Base-by-base conservation (phyloP, 2,888 invertebrate genomes). In the Ernsta delagoae region DNA sequence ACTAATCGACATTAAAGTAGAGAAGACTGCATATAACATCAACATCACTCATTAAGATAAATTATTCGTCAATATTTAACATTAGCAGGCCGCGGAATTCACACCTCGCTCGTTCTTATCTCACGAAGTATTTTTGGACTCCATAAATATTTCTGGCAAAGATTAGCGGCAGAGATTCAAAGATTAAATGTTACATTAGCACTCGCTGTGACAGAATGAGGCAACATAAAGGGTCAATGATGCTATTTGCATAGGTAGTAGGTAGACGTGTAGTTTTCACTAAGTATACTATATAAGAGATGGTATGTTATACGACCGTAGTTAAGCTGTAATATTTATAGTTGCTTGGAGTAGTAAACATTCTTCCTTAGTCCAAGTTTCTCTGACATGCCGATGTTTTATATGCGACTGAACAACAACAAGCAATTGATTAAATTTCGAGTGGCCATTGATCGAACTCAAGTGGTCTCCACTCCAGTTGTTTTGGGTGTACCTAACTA, bases 121-220 rank as follows among this genome's bases (percentile, higher is more conserved):
- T 78, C 77, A 77, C 72, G 61, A 73, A 74, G 70, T 84, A 84
- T 83, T 84, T 83, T 78, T 79, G 78, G 74, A 68, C 71, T 73
- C 53, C 53, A 74, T 78, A 82, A 79, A 81, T 77, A 77, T 79
- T 77, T 75, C 71, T 45, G 72, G 62, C 59, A 41, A 43, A 45
- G 67, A 63, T 48, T 72, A 62, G 63, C 36, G 54, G 56, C 60
- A 63, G 63, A 69, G 41, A 65, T 65, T 48, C 57, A 9, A 7
- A 34, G 57, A 59, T 59, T 39, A 59, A 12, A 7, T 8, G 12
- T 16, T 62, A 65, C 16, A 39, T 65, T 61, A 59, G 50, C 9
- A 57, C 41, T 57, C 7, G n/a, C 57, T 12, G 34, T 12, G n/a
- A n/a, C n/a, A 11, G 48, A 61, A 61, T 61, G 36, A 16, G 24